A percentile compares a stretch with the other conserved stretches of the same genome.
Conservation (phyloP, 2,888 invertebrate species). For the Apodemia duryi region DNA sequence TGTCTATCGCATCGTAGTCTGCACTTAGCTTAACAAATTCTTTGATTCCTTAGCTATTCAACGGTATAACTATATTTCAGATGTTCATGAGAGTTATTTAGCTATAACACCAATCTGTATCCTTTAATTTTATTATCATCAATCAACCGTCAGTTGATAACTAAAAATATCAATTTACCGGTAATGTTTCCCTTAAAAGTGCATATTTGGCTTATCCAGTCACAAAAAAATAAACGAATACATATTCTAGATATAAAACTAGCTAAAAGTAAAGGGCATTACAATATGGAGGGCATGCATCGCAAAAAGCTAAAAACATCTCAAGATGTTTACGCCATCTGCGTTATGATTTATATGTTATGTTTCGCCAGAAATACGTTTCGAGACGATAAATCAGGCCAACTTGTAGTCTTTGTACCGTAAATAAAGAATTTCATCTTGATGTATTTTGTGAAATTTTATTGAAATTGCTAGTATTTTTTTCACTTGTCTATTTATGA, state of each 20-base stretch:
- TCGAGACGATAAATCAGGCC: constrained; percentile 39
- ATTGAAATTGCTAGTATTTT: neutral
- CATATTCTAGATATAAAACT: neutral
- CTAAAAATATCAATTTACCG: too few species aligned
- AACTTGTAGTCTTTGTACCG: constrained; percentile 12
- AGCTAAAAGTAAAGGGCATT: constrained; percentile 9
- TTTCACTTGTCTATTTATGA: neutral
- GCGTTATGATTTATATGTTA: constrained; percentile 51
- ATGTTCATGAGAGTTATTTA: too few species aligned
- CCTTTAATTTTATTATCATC: too few species aligned
- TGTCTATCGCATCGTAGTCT: too few species aligned
- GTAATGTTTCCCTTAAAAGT: too few species aligned
- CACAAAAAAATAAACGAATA: too few species aligned
- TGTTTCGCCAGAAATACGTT: constrained; percentile 43
- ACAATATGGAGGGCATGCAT: constrained; percentile 4
- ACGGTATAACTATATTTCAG: too few species aligned
- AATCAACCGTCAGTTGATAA: too few species aligned
- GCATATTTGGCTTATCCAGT: too few species aligned
- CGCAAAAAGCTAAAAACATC: constrained; percentile 37
- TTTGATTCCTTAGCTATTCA: too few species aligned
- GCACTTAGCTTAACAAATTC: too few species aligned
- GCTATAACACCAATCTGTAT: too few species aligned
- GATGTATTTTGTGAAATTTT: neutral
- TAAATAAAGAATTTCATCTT: constrained; percentile 7
- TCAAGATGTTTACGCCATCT: constrained; percentile 46